A percentile compares a stretch with the other conserved stretches of the same genome.
Evolutionary conservation across 1,140 invertebrate species (phyloP).

Genomic region (Danaus melanippus): DNA sequence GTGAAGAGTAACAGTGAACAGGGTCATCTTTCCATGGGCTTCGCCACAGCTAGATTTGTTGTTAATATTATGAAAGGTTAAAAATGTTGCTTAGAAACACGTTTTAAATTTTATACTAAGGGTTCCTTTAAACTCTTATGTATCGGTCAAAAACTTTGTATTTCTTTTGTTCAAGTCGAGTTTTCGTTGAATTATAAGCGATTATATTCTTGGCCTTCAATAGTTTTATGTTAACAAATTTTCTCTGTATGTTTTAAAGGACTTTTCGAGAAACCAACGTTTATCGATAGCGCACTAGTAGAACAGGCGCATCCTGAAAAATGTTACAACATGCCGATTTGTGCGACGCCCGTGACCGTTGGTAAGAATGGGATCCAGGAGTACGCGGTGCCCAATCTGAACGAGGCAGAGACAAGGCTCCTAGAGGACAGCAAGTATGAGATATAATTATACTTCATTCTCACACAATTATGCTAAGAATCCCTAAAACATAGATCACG

Average conservation of each 20-base stretch:
- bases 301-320: conserved; percentile 44
- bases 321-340: conserved; percentile 44
- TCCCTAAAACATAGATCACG: too few species aligned
- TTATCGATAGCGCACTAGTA: conserved; percentile 55
- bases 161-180: too few species aligned
- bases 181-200: too few species aligned
- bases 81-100: too few species aligned
- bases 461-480: too few species aligned
- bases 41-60: conserved; percentile 50
- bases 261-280: conserved; percentile 41
- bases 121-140: too few species aligned
- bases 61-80: conserved; percentile 51
- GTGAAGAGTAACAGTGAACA: conserved; percentile 55
- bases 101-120: too few species aligned
- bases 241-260: conserved; percentile 23
- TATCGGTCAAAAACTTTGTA: too few species aligned
- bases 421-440: conserved; percentile 45
- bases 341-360: conserved; percentile 48
- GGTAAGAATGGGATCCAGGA: conserved; percentile 42
- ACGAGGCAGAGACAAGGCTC: conserved; percentile 32
- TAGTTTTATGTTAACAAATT: too few species aligned
- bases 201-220: too few species aligned
- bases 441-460: conserved; percentile 2
- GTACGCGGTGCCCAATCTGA: conserved; percentile 43
- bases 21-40: conserved; percentile 56